Evolutionary conservation across 2,113 vertebrate species (phyloP).

Genomic region (Pseudorectes ferrugineus): DNA sequence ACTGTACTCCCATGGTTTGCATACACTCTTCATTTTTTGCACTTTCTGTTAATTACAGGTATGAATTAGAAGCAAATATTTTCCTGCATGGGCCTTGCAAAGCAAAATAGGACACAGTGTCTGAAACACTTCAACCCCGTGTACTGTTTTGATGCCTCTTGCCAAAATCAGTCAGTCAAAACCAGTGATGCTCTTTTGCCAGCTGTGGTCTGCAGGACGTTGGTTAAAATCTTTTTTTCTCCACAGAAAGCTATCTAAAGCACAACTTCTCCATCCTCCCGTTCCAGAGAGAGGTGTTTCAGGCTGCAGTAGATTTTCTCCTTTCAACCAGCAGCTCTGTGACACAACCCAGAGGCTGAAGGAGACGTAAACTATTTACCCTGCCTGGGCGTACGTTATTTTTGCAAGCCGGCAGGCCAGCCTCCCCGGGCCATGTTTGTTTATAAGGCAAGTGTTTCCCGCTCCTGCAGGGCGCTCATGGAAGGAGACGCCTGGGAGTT

Average conservation of each 20-base stretch:
- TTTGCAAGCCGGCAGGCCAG: not conserved
- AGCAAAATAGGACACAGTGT: not conserved
- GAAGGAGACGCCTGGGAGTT: not conserved
- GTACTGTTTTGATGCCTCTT: not conserved
- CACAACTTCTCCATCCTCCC: not conserved
- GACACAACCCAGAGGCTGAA: slow-evolving; percentile 13
- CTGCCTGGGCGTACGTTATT: not conserved
- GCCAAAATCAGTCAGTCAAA: not conserved
- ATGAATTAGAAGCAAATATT: not conserved
- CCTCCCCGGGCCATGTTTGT: not conserved
- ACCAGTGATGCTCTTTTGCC: not conserved
- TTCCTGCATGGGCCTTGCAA: not conserved
- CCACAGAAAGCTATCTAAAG: not conserved
- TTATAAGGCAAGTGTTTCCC: slow-evolving; percentile 19
- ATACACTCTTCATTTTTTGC: not conserved
- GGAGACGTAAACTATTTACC: slow-evolving; percentile 58
- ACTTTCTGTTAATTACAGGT: not conserved
- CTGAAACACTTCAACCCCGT: not conserved
- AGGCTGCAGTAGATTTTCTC: not conserved
- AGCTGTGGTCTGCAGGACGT: not conserved
- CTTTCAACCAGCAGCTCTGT: not conserved
- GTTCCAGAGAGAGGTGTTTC: fast-evolving
- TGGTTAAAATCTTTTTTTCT: fast-evolving
- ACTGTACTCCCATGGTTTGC: not conserved
- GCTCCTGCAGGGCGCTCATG: not conserved